Evolutionary conservation across 2,113 vertebrate genomes (phyloP).

Genomic region (Variabilichromis moorii): DNA sequence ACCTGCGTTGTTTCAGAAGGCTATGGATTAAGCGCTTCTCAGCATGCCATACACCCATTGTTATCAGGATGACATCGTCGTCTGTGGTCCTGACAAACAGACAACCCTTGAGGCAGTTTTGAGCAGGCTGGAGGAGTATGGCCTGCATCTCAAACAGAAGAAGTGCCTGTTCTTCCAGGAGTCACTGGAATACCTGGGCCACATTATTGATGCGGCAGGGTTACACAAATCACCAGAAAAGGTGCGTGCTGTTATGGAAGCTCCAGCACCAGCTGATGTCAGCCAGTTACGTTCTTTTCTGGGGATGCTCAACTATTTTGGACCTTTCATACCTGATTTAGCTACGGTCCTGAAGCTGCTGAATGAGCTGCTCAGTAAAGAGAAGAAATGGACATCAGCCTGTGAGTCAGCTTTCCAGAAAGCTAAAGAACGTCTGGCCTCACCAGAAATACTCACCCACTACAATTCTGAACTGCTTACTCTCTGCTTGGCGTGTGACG

Average conservation of each 20-base stretch:
- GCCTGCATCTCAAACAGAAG: background rate
- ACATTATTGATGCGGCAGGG: background rate
- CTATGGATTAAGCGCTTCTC: fast-evolving
- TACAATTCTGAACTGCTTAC: fast-evolving
- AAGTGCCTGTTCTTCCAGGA: fast-evolving
- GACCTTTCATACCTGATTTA: fast-evolving
- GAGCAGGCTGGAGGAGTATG: fast-evolving
- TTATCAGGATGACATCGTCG: background rate
- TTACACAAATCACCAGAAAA: background rate
- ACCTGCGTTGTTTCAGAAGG: background rate
- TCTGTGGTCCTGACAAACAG: background rate
- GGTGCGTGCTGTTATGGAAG: fast-evolving
- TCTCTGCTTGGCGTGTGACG: fast-evolving
- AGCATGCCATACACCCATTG: background rate
- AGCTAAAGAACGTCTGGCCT: background rate
- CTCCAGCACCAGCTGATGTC: background rate
- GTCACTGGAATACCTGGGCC: background rate
- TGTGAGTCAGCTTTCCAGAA: background rate
- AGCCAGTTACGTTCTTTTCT: fast-evolving
- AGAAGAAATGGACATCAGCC: background rate
- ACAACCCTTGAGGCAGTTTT: background rate
- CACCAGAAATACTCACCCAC: background rate
- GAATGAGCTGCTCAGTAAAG: background rate
- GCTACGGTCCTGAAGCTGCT: fast-evolving
- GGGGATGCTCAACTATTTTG: background rate